Evolutionary conservation across 2,113 vertebrate genomes (phyloP).

Genomic region (Antidorcas marsupialis): DNA sequence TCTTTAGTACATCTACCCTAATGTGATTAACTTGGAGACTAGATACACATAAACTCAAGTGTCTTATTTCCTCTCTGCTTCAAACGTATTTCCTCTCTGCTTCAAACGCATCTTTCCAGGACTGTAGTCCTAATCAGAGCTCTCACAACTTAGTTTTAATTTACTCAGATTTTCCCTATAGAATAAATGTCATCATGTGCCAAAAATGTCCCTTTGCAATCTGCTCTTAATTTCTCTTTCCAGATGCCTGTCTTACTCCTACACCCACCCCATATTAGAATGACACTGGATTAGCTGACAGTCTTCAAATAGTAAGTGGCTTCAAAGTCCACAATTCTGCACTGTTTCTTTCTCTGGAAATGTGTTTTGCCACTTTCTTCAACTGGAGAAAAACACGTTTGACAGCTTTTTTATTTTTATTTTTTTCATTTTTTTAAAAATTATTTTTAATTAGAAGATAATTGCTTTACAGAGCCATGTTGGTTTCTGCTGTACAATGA

Average conservation of each 20-base stretch:
- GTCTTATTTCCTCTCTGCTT: not conserved
- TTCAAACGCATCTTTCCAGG: not conserved
- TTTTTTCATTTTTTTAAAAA: no score
- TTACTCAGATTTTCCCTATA: not conserved
- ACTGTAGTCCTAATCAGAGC: not conserved
- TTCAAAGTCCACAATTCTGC: not conserved
- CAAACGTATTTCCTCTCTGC: not conserved
- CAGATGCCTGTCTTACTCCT: constrained; percentile 43
- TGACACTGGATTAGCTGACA: not conserved
- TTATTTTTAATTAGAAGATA: not conserved
- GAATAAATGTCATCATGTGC: not conserved
- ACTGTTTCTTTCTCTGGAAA: not conserved
- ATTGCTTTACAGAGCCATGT: not conserved
- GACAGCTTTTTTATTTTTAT: not conserved
- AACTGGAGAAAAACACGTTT: not conserved
- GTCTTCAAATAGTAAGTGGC: not conserved
- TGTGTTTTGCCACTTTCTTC: not conserved
- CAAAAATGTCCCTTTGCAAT: constrained; percentile 8
- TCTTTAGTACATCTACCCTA: not conserved
- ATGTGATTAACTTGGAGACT: not conserved
- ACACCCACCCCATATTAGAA: not conserved
- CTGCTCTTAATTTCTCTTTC: constrained; percentile 37
- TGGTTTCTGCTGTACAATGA: not conserved
- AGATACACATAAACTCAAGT: not conserved
- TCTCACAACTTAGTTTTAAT: constrained; percentile 18